These are phyloP conservation scores for Listronotus oregonensis DNA, from an alignment of 1,140 invertebrate species.

Conservation along the genomic window DNA sequence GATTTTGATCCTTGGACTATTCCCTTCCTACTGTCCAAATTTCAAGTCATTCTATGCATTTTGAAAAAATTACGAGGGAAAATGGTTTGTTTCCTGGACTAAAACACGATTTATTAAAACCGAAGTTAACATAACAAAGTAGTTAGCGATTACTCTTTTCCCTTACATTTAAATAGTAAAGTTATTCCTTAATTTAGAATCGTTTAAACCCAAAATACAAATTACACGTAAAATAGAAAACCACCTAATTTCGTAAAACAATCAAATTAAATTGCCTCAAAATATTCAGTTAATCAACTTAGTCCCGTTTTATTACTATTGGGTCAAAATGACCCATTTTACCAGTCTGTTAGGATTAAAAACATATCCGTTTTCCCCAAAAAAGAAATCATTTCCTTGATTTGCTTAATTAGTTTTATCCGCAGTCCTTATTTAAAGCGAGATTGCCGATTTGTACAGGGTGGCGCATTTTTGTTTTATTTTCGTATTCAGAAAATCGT, in stretches of 20 bases:
- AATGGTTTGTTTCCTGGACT: too few relatives aligned
- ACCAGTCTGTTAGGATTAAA: slow-evolving; percentile 23
- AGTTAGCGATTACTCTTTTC: too few relatives aligned
- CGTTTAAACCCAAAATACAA: slow-evolving; percentile 11
- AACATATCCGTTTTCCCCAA: slow-evolving; percentile 27
- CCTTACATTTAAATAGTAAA: neutral
- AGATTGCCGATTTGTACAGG: too few relatives aligned
- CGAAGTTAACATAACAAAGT: too few relatives aligned
- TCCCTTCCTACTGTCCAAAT: too few relatives aligned
- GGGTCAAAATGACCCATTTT: slow-evolving; percentile 31
- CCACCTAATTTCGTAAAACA: slow-evolving; percentile 29
- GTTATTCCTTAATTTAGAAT: slow-evolving; percentile 12
- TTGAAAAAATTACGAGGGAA: too few relatives aligned
- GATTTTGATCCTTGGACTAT: too few relatives aligned
- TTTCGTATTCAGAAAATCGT: too few relatives aligned
- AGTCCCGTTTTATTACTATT: slow-evolving; percentile 26
- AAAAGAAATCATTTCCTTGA: slow-evolving; percentile 26
- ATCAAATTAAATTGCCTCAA: slow-evolving; percentile 26
- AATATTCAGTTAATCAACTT: slow-evolving; percentile 30
- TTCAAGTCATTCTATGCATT: too few relatives aligned
- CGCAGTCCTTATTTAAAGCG: neutral
- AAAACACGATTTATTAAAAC: too few relatives aligned
- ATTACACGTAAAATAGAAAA: slow-evolving; percentile 18
- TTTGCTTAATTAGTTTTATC: slow-evolving; percentile 12
- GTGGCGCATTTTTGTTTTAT: too few relatives aligned